A percentile compares a stretch with the other conserved stretches of the same genome.
Evolutionary conservation across 2,797 vertebrate species (phyloP).

Genomic region (Mareca penelope): DNA sequence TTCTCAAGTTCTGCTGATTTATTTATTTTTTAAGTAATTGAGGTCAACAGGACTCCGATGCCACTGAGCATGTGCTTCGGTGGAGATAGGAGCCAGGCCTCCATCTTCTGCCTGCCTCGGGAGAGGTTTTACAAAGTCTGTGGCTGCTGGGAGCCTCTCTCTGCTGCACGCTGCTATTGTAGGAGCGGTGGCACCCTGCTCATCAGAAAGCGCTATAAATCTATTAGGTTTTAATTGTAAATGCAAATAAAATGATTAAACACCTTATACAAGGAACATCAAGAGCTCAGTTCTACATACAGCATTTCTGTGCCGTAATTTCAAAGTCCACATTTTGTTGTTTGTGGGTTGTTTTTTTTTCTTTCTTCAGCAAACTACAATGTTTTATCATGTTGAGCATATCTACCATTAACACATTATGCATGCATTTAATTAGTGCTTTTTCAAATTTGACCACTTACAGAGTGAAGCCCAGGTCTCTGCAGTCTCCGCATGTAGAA

Average conservation of each 20-base stretch:
- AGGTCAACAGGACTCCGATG: neutral
- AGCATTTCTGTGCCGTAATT: neutral
- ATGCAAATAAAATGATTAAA: neutral
- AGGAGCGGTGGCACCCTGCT: fast-evolving
- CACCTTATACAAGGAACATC: neutral
- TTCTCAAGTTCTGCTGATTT: too few relatives aligned
- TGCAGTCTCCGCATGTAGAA: neutral
- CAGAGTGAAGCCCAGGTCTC: neutral
- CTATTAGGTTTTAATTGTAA: neutral
- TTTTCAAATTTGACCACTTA: neutral
- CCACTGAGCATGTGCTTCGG: neutral
- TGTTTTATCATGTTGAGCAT: neutral
- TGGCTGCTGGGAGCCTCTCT: neutral
- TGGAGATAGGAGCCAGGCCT: neutral
- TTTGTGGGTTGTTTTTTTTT: neutral
- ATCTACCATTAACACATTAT: neutral
- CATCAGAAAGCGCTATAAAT: neutral
- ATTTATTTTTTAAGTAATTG: neutral
- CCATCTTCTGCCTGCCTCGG: fast-evolving
- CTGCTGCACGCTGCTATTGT: fast-evolving
- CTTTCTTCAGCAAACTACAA: neutral
- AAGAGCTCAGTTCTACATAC: neutral
- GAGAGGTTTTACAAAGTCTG: neutral
- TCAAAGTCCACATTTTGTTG: neutral
- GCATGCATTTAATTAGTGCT: neutral